Percentiles rank a stretch among this genome's conserved stretches.
Evolutionary conservation across 2,888 invertebrate genomes (phyloP).

Genomic region (Temnothorax ravouxi): DNA sequence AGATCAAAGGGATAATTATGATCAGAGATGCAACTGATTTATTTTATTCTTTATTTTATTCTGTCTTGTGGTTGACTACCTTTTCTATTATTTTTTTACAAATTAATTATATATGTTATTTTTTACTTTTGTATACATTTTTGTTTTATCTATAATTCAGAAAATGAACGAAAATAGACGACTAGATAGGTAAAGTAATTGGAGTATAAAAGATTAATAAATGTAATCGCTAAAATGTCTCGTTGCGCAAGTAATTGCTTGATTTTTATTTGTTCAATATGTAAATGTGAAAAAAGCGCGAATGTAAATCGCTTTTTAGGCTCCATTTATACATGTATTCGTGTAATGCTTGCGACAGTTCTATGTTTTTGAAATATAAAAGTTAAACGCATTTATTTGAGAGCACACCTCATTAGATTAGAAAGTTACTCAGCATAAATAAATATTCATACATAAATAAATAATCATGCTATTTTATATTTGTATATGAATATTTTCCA

Average conservation of each 20-base stretch:
- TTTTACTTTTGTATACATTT: neutral
- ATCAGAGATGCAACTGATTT: neutral
- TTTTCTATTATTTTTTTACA: neutral
- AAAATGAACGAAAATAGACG: neutral
- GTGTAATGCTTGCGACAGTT: neutral
- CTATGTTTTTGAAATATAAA: neutral
- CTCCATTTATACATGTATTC: neutral
- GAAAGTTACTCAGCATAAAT: conserved; percentile 23
- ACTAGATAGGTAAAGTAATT: neutral
- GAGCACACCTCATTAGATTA: neutral
- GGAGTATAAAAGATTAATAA: conserved; percentile 7
- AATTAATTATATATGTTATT: neutral
- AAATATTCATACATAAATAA: conserved; percentile 11
- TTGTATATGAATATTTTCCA: neutral
- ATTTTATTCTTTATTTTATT: conserved; percentile 14
- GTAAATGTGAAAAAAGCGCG: neutral
- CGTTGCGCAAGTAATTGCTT: neutral
- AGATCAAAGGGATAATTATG: neutral
- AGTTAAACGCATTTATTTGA: neutral
- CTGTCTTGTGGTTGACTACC: neutral
- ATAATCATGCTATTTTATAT: neutral
- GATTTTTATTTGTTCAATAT: neutral
- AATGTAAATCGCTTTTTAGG: neutral
- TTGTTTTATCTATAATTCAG: neutral
- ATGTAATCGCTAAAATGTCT: neutral